phyloP scores from a whole-genome alignment of 2,888 invertebrate species.

The Chrysolina haemoptera region DNA sequence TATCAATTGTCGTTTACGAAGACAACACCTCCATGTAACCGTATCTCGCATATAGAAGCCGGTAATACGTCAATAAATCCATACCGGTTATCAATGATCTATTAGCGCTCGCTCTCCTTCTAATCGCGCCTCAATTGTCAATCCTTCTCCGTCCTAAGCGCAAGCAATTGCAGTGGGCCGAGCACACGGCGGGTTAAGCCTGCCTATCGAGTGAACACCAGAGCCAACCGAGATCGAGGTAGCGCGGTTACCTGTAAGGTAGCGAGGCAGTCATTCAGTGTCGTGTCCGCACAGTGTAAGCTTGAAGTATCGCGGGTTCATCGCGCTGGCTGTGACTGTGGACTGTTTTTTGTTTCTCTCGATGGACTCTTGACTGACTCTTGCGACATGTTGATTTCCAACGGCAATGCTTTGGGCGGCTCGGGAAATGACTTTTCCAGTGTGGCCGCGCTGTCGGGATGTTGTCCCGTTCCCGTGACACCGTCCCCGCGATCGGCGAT shows the following conservation, averaged over 20 bases:
- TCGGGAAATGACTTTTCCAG: slow-evolving; percentile 69
- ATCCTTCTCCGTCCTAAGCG: slow-evolving; percentile 51
- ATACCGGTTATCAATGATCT: slow-evolving; percentile 62
- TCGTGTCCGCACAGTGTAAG: slow-evolving; percentile 69
- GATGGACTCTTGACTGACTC: slow-evolving; percentile 37
- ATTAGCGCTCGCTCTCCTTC: slow-evolving; percentile 50
- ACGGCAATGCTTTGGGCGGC: slow-evolving; percentile 71
- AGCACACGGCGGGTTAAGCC: slow-evolving; percentile 67
- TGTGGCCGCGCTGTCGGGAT: slow-evolving; percentile 68
- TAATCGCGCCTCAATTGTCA: slow-evolving; percentile 15
- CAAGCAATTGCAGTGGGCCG: slow-evolving; percentile 67
- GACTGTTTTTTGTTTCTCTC: slow-evolving; percentile 18
- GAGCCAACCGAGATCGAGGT: slow-evolving; percentile 69
- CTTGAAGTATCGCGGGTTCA: slow-evolving; percentile 56
- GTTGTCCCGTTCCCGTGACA: slow-evolving; percentile 73
- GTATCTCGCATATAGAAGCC: slow-evolving; percentile 58
- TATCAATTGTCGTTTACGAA: slow-evolving; percentile 54
- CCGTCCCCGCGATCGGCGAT: slow-evolving; percentile 69
- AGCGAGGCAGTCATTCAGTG: slow-evolving; percentile 70
- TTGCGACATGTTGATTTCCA: slow-evolving; percentile 77
- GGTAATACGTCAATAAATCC: slow-evolving; percentile 63
- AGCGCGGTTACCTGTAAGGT: slow-evolving; percentile 67
- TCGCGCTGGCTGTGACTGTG: slow-evolving; percentile 23
- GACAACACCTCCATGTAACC: slow-evolving; percentile 56
- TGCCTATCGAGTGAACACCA: slow-evolving; percentile 68